Percentiles rank a stretch among this genome's conserved stretches.
Conservation (phyloP, 2,113 vertebrate species). For the Chloropsis hardwickii region DNA sequence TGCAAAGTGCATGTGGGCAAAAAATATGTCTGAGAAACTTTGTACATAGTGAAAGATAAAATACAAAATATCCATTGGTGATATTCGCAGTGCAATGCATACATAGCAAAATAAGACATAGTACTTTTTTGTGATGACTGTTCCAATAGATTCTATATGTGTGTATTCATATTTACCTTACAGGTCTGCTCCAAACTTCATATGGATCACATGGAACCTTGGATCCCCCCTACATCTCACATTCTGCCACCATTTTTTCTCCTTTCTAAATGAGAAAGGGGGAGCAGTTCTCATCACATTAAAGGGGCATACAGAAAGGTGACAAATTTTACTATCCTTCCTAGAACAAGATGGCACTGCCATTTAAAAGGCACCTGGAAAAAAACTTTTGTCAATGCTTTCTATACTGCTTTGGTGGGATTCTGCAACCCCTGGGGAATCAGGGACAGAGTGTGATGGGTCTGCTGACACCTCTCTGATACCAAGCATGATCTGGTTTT, state of each 20-base stretch:
- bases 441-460: not conserved
- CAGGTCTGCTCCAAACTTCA: not conserved
- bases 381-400: not conserved
- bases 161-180: not conserved
- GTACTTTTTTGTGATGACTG: not conserved
- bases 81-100: not conserved
- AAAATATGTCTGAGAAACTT: not conserved
- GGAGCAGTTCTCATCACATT: not conserved
- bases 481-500: not conserved
- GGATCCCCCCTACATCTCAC: not conserved
- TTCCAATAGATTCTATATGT: not conserved
- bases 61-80: not conserved
- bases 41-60: not conserved
- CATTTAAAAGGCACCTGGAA: not conserved
- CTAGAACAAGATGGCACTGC: not conserved
- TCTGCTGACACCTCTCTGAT: not conserved
- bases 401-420: not conserved
- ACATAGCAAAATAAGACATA: not conserved
- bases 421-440: not conserved
- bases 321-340: not conserved
- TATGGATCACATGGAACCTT: not conserved
- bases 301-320: not conserved
- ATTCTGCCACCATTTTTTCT: not conserved
- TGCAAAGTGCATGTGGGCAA: not conserved
- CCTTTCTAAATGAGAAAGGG: not conserved